Evolutionary conservation across 2,797 vertebrate genomes (phyloP).

Genomic region (Thripadectes ignobilis): DNA sequence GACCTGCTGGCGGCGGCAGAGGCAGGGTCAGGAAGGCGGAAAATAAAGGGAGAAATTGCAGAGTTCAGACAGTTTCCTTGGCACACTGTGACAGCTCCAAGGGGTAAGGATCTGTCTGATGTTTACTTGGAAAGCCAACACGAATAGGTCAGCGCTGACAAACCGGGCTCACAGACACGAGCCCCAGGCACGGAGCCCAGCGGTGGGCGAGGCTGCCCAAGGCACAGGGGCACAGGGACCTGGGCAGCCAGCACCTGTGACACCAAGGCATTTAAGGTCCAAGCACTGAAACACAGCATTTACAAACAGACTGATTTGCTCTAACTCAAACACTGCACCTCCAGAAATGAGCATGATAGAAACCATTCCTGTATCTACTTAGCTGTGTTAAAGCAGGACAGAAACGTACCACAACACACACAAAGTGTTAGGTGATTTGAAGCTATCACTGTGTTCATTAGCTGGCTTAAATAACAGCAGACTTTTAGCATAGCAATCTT

Average conservation of each 20-base stretch:
- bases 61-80: constrained; percentile 29
- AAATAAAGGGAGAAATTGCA: constrained; percentile 33
- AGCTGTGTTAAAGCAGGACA: not conserved
- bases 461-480: not conserved
- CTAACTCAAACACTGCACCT: not conserved
- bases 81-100: not conserved
- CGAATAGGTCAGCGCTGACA: not conserved
- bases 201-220: not conserved
- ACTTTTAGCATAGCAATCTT: not conserved
- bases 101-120: constrained; percentile 13
- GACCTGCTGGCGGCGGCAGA: not conserved
- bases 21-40: constrained; percentile 20
- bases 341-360: not conserved
- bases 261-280: not conserved
- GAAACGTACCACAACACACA: not conserved
- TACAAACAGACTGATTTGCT: not conserved
- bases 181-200: not conserved
- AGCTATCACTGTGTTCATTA: not conserved
- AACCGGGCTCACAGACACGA: not conserved
- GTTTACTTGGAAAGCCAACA: constrained; percentile 7
- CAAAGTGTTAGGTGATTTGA: not conserved
- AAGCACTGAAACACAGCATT: not conserved
- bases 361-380: not conserved
- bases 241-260: not conserved
- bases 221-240: not conserved